Base-by-base conservation (phyloP, 2,888 invertebrate genomes). In the Trimorus sp. region DNA sequence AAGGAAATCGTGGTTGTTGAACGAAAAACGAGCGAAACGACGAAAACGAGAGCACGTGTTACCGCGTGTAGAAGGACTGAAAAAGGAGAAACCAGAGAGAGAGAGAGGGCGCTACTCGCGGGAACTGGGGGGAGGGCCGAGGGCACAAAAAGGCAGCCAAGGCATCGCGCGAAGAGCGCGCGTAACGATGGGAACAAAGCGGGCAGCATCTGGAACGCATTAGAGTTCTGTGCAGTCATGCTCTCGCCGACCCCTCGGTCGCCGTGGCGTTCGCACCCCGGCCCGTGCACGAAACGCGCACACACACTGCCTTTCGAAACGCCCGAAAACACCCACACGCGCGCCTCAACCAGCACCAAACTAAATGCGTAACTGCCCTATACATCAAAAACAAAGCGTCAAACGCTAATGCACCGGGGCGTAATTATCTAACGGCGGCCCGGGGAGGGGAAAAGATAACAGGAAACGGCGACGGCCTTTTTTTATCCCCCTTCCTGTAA, bases 181-280 rank as follows among this genome's bases (percentile, higher is more conserved):
- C 60, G 63, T 82, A 79, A 58, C 86, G 86, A 88, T 88, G 89
- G 87, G 89, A 90, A 90, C 90, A 90, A 90, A 90, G 89, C 90
- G 76, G 68, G 81, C 87, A 88, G 89, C 90, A 90, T 90, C 90
- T 91, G 90, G 90, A 91, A 90, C 89, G 90, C 89, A 90, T 90
- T 90, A 90, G 88, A 88, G 86, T 87, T 87, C 85, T 84, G 86
- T 81, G 84, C 85, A 81, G 82, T 68, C 56, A 69, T 49, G 66
- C 56, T 63, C 45, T 65, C 66, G 15, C 69, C 70, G 62, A 51
- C 73, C 75, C 69, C 76, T 62, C 65, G 54, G 53, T 26, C 58
- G 71, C 63, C 82, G 65, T 79, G 62, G 68, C 66, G 62, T 73
- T 79, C 79, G 65, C 60, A 65, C 77, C 74, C 73, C 73, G 63